phyloP scores from a whole-genome alignment of 2,888 invertebrate species.

The Mythimna albipuncta region DNA sequence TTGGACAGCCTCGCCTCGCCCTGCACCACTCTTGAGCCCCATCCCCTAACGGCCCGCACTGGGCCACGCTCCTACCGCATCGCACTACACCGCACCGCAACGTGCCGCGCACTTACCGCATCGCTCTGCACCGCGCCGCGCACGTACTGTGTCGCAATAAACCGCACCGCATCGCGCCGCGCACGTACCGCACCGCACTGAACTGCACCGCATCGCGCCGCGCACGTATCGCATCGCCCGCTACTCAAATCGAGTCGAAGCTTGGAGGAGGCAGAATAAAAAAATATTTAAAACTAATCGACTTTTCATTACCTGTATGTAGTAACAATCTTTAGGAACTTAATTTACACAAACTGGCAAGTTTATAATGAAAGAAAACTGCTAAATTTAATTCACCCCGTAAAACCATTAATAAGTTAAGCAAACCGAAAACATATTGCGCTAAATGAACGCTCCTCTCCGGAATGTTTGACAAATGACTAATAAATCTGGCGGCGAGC shows the following conservation, averaged over 20 bases:
- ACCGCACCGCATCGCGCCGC: no score
- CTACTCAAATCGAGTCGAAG: background rate
- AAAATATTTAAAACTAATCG: background rate
- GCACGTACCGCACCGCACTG: background rate
- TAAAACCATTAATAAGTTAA: background rate
- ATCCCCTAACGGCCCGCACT: background rate
- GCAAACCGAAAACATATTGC: slow-evolving; percentile 12
- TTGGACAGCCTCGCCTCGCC: background rate
- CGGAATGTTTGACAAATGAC: slow-evolving; percentile 23
- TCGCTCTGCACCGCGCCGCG: background rate
- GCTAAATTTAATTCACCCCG: background rate
- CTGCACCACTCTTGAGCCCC: background rate
- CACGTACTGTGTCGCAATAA: no score
- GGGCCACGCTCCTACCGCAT: background rate
- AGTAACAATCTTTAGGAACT: background rate
- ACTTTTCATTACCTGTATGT: background rate
- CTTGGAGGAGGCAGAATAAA: background rate
- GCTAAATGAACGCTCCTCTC: slow-evolving; percentile 1
- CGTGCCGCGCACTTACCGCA: background rate
- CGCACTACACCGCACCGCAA: background rate
- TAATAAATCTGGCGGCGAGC: slow-evolving; percentile 21
- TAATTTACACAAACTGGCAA: background rate
- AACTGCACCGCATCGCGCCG: background rate
- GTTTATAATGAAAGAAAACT: slow-evolving; percentile 1
- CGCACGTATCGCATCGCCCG: background rate